Conservation (phyloP, 2,113 vertebrate genomes). For the Sitta europaea region DNA sequence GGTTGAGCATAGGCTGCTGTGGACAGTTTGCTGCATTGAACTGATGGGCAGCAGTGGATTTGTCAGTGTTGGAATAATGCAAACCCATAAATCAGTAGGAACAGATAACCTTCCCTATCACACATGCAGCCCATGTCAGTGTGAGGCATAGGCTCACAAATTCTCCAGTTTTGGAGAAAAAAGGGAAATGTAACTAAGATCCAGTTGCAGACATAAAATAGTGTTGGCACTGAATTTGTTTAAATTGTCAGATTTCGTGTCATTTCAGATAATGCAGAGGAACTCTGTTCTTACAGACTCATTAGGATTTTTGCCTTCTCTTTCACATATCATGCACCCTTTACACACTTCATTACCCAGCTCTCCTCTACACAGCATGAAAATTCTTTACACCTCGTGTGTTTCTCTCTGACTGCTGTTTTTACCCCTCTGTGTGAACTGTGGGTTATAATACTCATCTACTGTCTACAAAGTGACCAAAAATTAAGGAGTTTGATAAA, state of each 20-base stretch:
- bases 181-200: neutral
- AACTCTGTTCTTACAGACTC: neutral
- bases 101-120: neutral
- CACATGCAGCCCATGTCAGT: neutral
- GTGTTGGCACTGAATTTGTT: neutral
- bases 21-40: neutral
- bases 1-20: neutral
- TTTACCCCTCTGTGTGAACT: neutral
- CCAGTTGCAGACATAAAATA: neutral
- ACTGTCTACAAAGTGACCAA: neutral
- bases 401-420: neutral
- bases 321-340: neutral
- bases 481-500: neutral
- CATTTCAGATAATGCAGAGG: neutral
- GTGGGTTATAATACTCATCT: neutral
- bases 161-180: neutral
- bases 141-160: too few relatives aligned
- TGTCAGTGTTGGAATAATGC: neutral
- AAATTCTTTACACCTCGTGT: neutral
- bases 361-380: constrained; percentile 14
- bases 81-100: neutral
- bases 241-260: neutral
- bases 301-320: constrained; percentile 20
- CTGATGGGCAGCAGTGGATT: neutral
- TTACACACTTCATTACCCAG: constrained; percentile 50